Conservation (phyloP, 2,888 invertebrate species). For the Sericinus montela region DNA sequence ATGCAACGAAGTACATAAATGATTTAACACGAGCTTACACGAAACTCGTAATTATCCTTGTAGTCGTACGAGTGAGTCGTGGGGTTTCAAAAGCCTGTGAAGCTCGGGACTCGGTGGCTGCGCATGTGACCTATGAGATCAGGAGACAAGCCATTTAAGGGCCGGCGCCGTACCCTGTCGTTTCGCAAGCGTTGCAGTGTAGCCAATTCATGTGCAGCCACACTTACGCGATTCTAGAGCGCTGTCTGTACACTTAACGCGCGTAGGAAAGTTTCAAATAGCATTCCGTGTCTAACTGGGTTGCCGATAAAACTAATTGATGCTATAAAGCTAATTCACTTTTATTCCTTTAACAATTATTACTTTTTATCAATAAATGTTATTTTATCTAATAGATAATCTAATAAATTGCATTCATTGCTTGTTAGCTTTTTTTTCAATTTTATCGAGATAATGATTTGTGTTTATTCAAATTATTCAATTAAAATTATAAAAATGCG, state of each 20-base stretch:
- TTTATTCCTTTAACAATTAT: too few relatives aligned
- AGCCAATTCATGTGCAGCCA: constrained; percentile 1
- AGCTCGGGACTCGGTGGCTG: constrained; percentile 31
- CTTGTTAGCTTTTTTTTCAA: too few relatives aligned
- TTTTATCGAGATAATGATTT: too few relatives aligned
- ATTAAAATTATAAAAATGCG: too few relatives aligned
- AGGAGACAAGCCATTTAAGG: constrained; percentile 61
- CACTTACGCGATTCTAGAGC: constrained; percentile 8
- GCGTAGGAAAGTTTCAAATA: constrained; percentile 10
- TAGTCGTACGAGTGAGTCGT: neutral
- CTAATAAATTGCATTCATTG: too few relatives aligned
- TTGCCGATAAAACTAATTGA: too few relatives aligned
- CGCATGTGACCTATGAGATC: constrained; percentile 66
- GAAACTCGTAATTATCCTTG: constrained; percentile 13
- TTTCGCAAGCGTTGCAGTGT: constrained; percentile 39
- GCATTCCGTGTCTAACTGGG: neutral
- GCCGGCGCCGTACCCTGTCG: constrained; percentile 54
- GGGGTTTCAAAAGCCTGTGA: constrained; percentile 23
- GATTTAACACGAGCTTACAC: constrained; percentile 12
- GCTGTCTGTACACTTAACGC: constrained; percentile 8
- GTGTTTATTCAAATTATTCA: too few relatives aligned
- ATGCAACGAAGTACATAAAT: constrained; percentile 7
- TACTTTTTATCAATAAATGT: neutral
- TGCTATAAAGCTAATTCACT: too few relatives aligned
- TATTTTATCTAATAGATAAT: too few relatives aligned